These are phyloP conservation scores for Spodoptera frugiperda DNA, from an alignment of 1,140 invertebrate genomes.

Conservation along the genomic window DNA sequence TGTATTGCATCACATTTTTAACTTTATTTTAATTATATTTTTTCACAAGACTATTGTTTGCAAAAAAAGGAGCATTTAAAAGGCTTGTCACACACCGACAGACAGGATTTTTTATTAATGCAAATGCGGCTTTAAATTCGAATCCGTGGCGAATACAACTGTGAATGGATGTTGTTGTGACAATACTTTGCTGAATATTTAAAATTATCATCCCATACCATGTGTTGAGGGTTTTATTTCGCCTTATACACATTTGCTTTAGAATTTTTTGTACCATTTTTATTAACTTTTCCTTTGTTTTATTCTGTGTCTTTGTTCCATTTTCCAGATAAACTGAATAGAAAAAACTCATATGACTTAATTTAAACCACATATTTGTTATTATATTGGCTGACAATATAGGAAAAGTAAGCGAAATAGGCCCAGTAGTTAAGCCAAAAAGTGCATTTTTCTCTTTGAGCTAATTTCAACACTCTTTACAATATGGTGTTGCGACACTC, in stretches of 20 bases:
- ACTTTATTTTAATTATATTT: constrained; percentile 5
- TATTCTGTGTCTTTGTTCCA: neutral
- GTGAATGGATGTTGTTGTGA: constrained; percentile 31
- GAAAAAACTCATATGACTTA: too few species aligned
- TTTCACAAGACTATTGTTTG: constrained; percentile 1
- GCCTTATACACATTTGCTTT: constrained; percentile 2
- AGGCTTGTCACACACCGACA: constrained; percentile 25
- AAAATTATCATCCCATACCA: constrained; percentile 32
- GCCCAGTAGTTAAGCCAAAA: too few species aligned
- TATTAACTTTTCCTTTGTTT: neutral
- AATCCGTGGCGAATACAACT: constrained; percentile 26
- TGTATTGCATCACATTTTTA: neutral
- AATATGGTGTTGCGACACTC: too few species aligned
- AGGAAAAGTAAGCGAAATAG: too few species aligned
- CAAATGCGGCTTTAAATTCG: constrained; percentile 33
- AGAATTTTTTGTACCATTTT: neutral
- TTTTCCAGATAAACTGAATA: too few species aligned
- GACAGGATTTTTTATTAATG: constrained; percentile 30
- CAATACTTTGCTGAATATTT: constrained; percentile 39
- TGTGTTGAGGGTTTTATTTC: constrained; percentile 20
- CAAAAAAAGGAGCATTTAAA: constrained; percentile 9
- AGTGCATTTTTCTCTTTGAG: too few species aligned
- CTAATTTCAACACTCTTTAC: too few species aligned
- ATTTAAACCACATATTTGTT: too few species aligned
- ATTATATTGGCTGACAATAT: too few species aligned